phyloP scores from a whole-genome alignment of 2,113 vertebrate genomes.

The Tragelaphus scriptus region DNA sequence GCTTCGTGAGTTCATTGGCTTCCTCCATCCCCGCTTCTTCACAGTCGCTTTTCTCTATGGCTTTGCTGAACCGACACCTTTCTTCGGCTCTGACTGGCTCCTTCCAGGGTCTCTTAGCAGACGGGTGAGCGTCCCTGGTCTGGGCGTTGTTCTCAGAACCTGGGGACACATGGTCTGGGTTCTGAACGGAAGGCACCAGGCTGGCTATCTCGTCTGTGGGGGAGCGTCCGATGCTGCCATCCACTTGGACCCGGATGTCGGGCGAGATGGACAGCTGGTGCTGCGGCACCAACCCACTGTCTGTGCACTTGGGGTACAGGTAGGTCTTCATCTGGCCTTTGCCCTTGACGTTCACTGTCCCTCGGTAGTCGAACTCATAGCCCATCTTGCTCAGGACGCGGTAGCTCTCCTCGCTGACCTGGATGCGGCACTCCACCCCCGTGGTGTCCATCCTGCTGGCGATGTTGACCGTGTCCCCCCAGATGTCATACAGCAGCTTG shows the following conservation, averaged over 20 bases:
- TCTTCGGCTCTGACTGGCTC: conserved; percentile 68
- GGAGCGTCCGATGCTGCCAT: conserved; percentile 98
- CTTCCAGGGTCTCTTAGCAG: conserved; percentile 75
- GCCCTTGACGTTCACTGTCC: conserved; percentile 98
- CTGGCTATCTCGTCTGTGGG: conserved; percentile 94
- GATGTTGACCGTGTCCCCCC: conserved; percentile 99
- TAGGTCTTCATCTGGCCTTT: conserved; percentile 99
- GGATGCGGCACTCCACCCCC: conserved; percentile 95
- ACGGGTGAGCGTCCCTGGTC: conserved; percentile 71
- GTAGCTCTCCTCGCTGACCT: conserved; percentile 98
- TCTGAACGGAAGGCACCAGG: conserved; percentile 86
- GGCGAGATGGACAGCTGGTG: conserved; percentile 92
- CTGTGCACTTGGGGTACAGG: conserved; percentile 92
- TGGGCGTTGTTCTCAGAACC: conserved; percentile 68
- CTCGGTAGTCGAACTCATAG: conserved; percentile 96
- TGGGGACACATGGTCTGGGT: conserved; percentile 69
- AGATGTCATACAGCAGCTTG: conserved; percentile 97
- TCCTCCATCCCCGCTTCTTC: conserved; percentile 80
- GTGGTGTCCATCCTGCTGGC: conserved; percentile 99
- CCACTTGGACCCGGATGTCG: conserved; percentile 96
- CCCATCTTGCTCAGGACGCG: conserved; percentile 92
- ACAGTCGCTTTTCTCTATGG: conserved; percentile 70
- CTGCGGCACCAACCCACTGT: conserved; percentile 86
- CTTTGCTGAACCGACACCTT: conserved; percentile 70
- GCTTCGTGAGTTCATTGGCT: conserved; percentile 87